Base-by-base conservation (phyloP, 2,797 vertebrate species). In the Eulemur rubriventer region DNA sequence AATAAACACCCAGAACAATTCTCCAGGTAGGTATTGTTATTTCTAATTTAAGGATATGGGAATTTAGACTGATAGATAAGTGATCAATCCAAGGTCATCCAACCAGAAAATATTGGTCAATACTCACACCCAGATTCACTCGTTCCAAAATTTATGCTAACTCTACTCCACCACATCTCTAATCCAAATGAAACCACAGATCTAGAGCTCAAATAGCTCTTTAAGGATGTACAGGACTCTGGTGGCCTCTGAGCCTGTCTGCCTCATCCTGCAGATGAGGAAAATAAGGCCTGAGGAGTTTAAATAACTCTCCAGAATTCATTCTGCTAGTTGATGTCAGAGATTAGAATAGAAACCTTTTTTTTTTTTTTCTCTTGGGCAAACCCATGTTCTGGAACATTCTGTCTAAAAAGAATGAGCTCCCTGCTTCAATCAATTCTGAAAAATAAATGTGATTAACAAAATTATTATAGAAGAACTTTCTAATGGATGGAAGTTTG, bases 391-490 rank as follows among this genome's bases (percentile, higher is more conserved):
- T 91, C 73, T 82, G 55, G 18, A 63, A 52, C 6, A 63, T 61
- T 91, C 28, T 70, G 10, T 76, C 35, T 78, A 33, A 91, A 90
- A 65, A 2, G 16, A 80, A 48, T 72, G 14, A 89, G 30, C 43
- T 87, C 61, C 4, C 24, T 86, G 57, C n/a, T 94, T 22, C 10
- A 63, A 72, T 50, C 91, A 89, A 52, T 57, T 33, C 33, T 92
- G 90, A 95, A 78, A 57, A 41, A 94, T 50, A 95, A 86, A 90
- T 82, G 72, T 43, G 4, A 69, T 69, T 11, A 52, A 84, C 20
- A 88, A 78, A 94, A 93, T 46, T 73, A 52, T 83, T 73, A 50
- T 35, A 38, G 11, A 52, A 63, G 4, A 5, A 41, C 13, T 67
- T 94, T 83, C 84, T 50, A 89, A 78, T 52, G 52, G 48, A 33